These are phyloP conservation scores for Ataeniobius toweri DNA, from an alignment of 2,797 vertebrate species.

Conservation along the genomic window DNA sequence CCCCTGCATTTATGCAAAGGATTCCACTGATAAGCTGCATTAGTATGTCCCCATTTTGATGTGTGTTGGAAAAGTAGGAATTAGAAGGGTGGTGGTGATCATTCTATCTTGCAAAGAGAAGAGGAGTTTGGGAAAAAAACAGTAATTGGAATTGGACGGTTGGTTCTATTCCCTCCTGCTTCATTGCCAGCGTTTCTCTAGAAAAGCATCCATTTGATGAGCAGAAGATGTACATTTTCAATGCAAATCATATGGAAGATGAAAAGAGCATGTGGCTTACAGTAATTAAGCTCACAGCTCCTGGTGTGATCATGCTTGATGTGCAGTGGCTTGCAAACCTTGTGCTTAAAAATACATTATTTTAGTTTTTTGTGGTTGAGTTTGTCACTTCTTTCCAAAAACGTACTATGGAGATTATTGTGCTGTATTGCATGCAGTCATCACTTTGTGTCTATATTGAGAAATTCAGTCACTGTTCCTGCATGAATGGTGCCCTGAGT, in stretches of 20 bases:
- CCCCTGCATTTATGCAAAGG: conserved; percentile 49
- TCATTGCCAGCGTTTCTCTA: conserved; percentile 24
- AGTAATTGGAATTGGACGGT: conserved; percentile 28
- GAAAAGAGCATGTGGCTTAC: neutral
- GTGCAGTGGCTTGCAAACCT: neutral
- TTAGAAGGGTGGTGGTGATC: conserved; percentile 20
- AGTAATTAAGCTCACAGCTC: conserved; percentile 10
- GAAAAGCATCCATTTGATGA: conserved; percentile 8
- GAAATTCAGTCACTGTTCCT: neutral
- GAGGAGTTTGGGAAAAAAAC: conserved; percentile 39
- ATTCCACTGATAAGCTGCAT: conserved; percentile 2
- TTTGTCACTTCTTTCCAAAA: neutral
- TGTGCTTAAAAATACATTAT: neutral
- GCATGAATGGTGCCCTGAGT: neutral
- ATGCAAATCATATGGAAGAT: conserved; percentile 3
- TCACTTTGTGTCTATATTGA: neutral
- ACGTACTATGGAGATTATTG: neutral
- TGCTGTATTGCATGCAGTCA: neutral
- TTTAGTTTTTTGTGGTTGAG: neutral
- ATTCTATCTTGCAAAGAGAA: conserved; percentile 20
- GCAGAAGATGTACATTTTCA: conserved; percentile 14
- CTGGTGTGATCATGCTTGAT: neutral
- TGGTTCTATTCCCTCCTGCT: conserved; percentile 15
- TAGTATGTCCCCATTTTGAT: conserved; percentile 1
- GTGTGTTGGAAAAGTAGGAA: conserved; percentile 6